phyloP scores from a whole-genome alignment of 2,113 vertebrate genomes.

The Entelurus aequoreus region DNA sequence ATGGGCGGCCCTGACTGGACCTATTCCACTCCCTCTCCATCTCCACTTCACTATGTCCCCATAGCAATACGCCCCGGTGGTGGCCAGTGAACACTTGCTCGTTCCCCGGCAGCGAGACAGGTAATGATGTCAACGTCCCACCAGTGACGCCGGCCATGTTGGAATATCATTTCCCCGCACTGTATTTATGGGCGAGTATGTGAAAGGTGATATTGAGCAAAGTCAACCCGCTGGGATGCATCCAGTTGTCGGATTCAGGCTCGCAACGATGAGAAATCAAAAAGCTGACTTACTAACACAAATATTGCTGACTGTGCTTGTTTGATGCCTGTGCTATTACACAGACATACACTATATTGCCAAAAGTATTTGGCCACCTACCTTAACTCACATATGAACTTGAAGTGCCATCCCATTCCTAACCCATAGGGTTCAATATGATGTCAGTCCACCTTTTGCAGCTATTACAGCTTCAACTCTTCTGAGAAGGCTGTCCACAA shows the following conservation, averaged over 20 bases:
- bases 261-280: neutral
- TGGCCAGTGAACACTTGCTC: slow-evolving; percentile 50
- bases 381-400: no score
- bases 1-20: no score
- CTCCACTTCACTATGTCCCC: slow-evolving; percentile 20
- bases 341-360: no score
- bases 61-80: slow-evolving; percentile 31
- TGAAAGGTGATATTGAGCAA: slow-evolving; percentile 12
- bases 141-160: slow-evolving; percentile 20
- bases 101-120: slow-evolving; percentile 29
- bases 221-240: slow-evolving; percentile 1
- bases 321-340: no score
- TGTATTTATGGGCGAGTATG: slow-evolving; percentile 33
- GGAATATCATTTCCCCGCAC: slow-evolving; percentile 42
- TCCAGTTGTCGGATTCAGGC: neutral
- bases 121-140: slow-evolving; percentile 43
- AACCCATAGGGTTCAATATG: no score
- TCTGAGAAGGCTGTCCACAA: no score
- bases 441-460: no score
- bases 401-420: no score
- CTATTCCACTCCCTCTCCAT: slow-evolving; percentile 35
- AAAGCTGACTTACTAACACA: neutral
- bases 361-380: no score
- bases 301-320: neutral
- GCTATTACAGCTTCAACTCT: no score